Evolutionary conservation across 2,797 vertebrate genomes (phyloP).

Genomic region (Nothura maculosa): DNA sequence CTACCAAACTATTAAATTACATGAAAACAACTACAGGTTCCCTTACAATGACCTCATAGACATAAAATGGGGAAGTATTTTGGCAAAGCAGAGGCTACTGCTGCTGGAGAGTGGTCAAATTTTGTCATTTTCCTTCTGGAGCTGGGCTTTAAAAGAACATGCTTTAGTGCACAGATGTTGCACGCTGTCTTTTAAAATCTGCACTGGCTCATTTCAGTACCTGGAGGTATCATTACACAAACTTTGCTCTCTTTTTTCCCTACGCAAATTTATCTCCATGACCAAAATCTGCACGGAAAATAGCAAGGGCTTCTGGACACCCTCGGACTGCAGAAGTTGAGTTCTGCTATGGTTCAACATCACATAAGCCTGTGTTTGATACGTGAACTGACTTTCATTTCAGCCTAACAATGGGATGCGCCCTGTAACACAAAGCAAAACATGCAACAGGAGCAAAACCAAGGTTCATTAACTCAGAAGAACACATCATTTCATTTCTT

Average conservation of each 20-base stretch:
- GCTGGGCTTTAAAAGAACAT: conserved; percentile 52
- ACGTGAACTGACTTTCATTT: background rate
- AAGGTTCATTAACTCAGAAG: conserved; percentile 7
- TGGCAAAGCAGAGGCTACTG: conserved; percentile 66
- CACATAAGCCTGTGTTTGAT: background rate
- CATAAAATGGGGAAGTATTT: conserved; percentile 53
- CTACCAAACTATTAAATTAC: conserved; percentile 38
- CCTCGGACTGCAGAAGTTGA: conserved; percentile 2
- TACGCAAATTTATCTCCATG: background rate
- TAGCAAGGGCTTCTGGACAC: background rate
- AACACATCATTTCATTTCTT: background rate
- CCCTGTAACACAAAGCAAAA: background rate
- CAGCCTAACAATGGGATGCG: background rate
- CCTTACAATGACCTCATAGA: conserved; percentile 58
- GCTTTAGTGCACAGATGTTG: conserved; percentile 72
- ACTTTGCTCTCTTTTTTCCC: background rate
- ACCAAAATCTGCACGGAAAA: conserved; percentile 23
- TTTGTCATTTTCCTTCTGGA: conserved; percentile 76
- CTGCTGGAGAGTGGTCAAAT: conserved; percentile 73
- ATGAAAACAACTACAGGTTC: conserved; percentile 50
- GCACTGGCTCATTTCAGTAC: conserved; percentile 62
- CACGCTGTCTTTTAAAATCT: conserved; percentile 68
- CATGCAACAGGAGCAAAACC: background rate
- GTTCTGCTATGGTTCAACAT: background rate
- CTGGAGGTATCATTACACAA: conserved; percentile 62